These are phyloP conservation scores for Emydura subglobosa DNA, from an alignment of 2,113 vertebrate species.

Conservation along the genomic window DNA sequence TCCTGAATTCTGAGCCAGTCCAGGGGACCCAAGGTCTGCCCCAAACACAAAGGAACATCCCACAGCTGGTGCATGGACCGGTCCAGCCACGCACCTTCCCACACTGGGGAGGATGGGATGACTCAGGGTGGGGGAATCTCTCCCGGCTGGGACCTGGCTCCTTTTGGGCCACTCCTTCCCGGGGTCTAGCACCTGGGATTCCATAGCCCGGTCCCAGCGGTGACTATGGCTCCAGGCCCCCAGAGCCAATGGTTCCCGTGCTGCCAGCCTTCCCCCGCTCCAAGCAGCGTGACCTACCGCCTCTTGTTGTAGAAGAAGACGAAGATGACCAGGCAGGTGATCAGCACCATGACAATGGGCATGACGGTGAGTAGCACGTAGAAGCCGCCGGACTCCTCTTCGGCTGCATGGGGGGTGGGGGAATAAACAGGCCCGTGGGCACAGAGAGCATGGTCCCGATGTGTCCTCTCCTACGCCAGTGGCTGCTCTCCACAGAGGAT, in stretches of 20 bases:
- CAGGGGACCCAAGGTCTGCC: not conserved
- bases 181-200: not conserved
- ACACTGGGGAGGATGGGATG: not conserved
- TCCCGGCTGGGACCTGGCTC: not conserved
- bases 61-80: not conserved
- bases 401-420: constrained; percentile 47
- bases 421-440: not conserved
- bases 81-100: not conserved
- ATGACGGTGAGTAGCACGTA: constrained; percentile 74
- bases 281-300: constrained; percentile 47
- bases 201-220: not conserved
- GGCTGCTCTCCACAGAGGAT: too few species aligned
- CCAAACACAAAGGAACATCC: not conserved
- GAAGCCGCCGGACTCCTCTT: constrained; percentile 76
- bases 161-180: not conserved
- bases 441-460: not conserved
- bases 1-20: not conserved
- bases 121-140: not conserved
- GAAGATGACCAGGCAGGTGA: constrained; percentile 66
- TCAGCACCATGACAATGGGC: constrained; percentile 75
- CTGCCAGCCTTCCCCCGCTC: not conserved
- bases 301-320: constrained; percentile 82
- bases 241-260: not conserved
- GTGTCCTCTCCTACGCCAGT: not conserved
- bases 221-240: not conserved